Base-by-base conservation (phyloP, 2,113 vertebrate genomes). In the Pseudorasbora parva region DNA sequence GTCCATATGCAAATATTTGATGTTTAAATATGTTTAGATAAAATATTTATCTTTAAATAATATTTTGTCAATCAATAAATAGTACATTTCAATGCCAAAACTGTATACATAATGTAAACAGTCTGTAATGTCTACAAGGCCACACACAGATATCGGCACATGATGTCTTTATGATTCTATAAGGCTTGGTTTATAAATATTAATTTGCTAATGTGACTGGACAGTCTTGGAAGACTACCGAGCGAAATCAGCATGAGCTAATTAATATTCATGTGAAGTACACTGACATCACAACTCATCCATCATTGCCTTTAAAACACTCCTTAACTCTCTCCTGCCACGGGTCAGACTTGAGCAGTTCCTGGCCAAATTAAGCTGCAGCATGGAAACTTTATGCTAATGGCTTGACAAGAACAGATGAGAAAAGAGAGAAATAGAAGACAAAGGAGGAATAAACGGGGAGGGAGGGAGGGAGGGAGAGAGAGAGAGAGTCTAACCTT, bases 401-500 rank as follows among this genome's bases (percentile, higher is more conserved):
- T 54, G 23, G 9, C 0, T 47, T n/a, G 47, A 49, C 47, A 60
- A 57, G 14, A 19, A 9, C 27, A 74, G 57, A 45, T n/a, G 23
- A 33, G 7, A 43, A 21, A 76, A 72, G 74, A 60, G 73, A 79
- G 37, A 56, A 51, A 64, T 4, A 78, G 78, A 69, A 64, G 85
- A 82, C 83, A 54, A 43, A 33, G 19, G 60, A 51, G 41, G 54
- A 80, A 84, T 62, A 81, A 27, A 73, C 21, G 8, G 41, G 43
- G 43, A 54, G 81, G 30, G 73, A 76, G 72, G 43, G 2, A 3
- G 45, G 0, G 45, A 47, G 45, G 7, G 56, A 43, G 51, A 82
- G 73, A 8, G 5, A 87, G 80, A 76, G 85, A 79, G 82, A 88
- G 89, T 85, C 88, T 92, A 93, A 95, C 92, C 93, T 94, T 94